Conservation (phyloP, 2,888 invertebrate genomes). For the Scaptomyza flava region DNA sequence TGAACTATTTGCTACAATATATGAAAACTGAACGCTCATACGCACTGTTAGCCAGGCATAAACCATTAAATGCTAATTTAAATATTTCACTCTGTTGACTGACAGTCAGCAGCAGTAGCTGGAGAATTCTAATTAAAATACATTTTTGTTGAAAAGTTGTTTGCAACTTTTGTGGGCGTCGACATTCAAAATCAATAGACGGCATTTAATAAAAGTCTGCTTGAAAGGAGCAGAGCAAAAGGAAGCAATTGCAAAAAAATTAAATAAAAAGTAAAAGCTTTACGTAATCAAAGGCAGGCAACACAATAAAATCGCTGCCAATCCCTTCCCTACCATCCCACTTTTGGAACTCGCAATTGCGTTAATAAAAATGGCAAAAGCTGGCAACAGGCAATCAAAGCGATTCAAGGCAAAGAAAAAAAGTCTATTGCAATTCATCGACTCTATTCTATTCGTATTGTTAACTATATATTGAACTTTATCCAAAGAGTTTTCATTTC, state of each 20-base stretch:
- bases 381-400: constrained; percentile 59
- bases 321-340: constrained; percentile 1
- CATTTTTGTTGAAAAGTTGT: constrained; percentile 51
- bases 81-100: constrained; percentile 57
- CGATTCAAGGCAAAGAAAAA: constrained; percentile 3
- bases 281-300: constrained; percentile 56
- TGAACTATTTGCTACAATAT: constrained; percentile 40
- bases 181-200: constrained; percentile 62
- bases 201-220: constrained; percentile 69
- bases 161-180: constrained; percentile 56
- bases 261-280: constrained; percentile 49
- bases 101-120: constrained; percentile 27
- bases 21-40: constrained; percentile 29
- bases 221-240: constrained; percentile 28
- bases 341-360: constrained; percentile 42
- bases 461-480: constrained; percentile 9
- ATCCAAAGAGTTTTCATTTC: neutral
- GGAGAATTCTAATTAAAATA: constrained; percentile 71
- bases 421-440: constrained; percentile 44
- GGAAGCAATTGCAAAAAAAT: constrained; percentile 41
- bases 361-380: constrained; percentile 59
- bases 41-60: constrained; percentile 49
- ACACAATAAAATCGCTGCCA: constrained; percentile 33
- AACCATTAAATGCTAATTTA: constrained; percentile 60
- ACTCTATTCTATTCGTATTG: constrained; percentile 37